Base-by-base conservation (phyloP, 2,888 invertebrate species). In the Elysia crispata region DNA sequence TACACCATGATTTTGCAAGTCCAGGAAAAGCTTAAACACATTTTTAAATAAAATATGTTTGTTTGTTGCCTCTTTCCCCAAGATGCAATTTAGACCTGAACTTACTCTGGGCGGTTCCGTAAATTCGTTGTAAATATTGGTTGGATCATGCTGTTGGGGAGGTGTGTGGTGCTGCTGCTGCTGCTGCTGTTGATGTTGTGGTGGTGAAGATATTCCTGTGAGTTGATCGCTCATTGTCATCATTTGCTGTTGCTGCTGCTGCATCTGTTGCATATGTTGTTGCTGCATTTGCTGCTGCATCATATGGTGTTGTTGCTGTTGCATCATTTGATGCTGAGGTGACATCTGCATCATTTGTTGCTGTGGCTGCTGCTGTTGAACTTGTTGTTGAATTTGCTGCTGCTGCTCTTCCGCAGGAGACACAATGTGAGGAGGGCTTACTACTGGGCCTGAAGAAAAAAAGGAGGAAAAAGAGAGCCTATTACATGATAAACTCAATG, bases 301-400 rank as follows among this genome's bases (percentile, higher is more conserved):
- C 64, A 76, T 54, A 18, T 18, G 67, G 62, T 69, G 66, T 49
- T 60, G 64, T 57, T 79, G 79, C 62, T 84, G 84, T 20, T 83
- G 83, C 23, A 77, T 82, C 0, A 79, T 77, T 77, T 83, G 82
- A 20, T 72, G 73, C 80, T 76, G 74, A 6, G 67, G 41, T 33
- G 66, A 33, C 33, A 57, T 18, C 66, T 67, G 74, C 74, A 67
- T 67, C 67, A 79, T 8, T 50, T 78, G 78, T 30, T 57, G 66
- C 13, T 70, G 62, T 70, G 73, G 73, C 25, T 83, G 77, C 77
- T 82, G 79, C 76, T 57, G 66, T n/a, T 70, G 62, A 67, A 70
- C 69, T 23, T 83, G 77, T 77, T 82, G 79, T 76, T 74, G 79
- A n/a, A 57, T 64, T 13, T 50, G 64, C 57, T 62, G 60, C 67